phyloP scores from a whole-genome alignment of 2,113 vertebrate genomes.

The Notarius lentiginosus region DNA sequence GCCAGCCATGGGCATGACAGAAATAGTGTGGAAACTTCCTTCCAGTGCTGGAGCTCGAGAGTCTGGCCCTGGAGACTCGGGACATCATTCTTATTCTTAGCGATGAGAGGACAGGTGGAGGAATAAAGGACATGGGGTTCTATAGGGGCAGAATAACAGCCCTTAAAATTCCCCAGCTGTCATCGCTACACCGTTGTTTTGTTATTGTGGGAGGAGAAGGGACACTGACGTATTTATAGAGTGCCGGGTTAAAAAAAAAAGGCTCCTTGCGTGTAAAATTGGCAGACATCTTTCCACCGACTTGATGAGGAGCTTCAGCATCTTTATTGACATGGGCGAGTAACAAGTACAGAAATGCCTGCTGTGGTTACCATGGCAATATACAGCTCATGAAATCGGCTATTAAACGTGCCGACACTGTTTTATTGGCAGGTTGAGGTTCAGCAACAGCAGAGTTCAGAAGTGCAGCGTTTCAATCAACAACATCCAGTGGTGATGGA shows the following conservation, averaged over 20 bases:
- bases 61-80: constrained; percentile 51
- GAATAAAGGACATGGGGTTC: constrained; percentile 14
- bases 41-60: constrained; percentile 61
- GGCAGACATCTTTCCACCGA: constrained; percentile 18
- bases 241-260: constrained; percentile 22
- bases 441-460: background rate
- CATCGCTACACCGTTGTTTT: constrained; percentile 55
- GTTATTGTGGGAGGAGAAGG: background rate
- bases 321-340: constrained; percentile 4
- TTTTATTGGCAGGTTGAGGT: background rate
- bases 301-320: constrained; percentile 2
- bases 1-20: constrained; percentile 42
- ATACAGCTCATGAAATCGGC: background rate
- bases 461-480: background rate
- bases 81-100: constrained; percentile 62
- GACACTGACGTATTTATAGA: constrained; percentile 46
- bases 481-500: background rate
- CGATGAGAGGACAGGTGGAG: constrained; percentile 36
- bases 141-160: constrained; percentile 14
- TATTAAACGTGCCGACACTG: background rate
- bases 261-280: constrained; percentile 6
- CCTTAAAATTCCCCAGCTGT: constrained; percentile 43
- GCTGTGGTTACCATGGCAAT: background rate
- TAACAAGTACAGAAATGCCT: background rate
- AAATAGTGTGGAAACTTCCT: constrained; percentile 74